Evolutionary conservation across 1,140 invertebrate genomes (phyloP).

Genomic region (Drosophila pandora): DNA sequence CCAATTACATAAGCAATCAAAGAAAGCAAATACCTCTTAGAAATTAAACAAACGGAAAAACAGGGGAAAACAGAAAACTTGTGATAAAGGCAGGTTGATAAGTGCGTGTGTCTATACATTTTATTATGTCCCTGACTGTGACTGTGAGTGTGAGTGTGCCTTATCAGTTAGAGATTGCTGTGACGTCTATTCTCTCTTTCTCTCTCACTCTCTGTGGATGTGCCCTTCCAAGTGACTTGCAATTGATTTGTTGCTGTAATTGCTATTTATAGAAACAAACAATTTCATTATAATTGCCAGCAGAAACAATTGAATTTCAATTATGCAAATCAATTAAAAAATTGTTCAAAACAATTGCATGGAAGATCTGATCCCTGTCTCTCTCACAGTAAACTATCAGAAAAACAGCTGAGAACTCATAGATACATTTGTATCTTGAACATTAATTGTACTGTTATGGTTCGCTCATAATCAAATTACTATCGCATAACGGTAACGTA

Average conservation of each 20-base stretch:
- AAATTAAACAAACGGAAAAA: slow-evolving; percentile 42
- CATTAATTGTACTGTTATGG: slow-evolving; percentile 20
- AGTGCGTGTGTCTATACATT: slow-evolving; percentile 12
- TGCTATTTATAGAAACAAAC: slow-evolving; percentile 65
- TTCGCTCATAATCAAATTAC: slow-evolving; percentile 53
- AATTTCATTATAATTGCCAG: slow-evolving; percentile 68
- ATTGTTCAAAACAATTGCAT: background rate
- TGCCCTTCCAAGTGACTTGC: slow-evolving; percentile 9
- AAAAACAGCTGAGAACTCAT: no score
- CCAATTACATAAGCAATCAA: slow-evolving; percentile 7
- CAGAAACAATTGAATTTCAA: slow-evolving; percentile 62
- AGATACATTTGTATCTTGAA: background rate
- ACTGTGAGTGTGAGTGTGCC: background rate
- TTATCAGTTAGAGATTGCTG: slow-evolving; percentile 43
- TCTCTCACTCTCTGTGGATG: slow-evolving; percentile 2
- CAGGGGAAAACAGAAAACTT: slow-evolving; percentile 5
- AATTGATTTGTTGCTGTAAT: slow-evolving; percentile 55
- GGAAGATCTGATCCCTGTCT: no score
- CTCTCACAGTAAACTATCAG: no score
- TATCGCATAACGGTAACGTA: slow-evolving; percentile 49
- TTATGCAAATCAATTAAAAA: slow-evolving; percentile 44
- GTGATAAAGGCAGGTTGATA: slow-evolving; percentile 45
- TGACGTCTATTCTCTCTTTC: slow-evolving; percentile 22
- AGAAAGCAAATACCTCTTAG: slow-evolving; percentile 26
- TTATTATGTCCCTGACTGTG: background rate